phyloP scores from a whole-genome alignment of 1,140 invertebrate genomes.

The Aculops lycopersici region DNA sequence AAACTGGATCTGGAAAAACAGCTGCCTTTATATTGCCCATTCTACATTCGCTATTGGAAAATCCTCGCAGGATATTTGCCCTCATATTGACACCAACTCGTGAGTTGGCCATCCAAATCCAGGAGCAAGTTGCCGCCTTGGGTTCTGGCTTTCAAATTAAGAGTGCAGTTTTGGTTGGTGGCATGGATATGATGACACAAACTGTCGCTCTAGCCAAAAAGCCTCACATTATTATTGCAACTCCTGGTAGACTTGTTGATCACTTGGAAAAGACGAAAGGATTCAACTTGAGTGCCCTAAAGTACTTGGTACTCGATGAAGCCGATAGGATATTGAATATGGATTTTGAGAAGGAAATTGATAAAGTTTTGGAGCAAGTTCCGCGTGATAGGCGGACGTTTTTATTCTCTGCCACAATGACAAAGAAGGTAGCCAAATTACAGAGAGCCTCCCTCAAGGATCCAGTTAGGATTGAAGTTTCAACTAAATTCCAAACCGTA shows the following conservation, averaged over 20 bases:
- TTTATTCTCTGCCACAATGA: conserved; percentile 90
- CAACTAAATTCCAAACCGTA: conserved; percentile 87
- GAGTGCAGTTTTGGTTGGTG: conserved; percentile 78
- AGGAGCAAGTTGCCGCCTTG: conserved; percentile 24
- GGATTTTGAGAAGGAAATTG: conserved; percentile 80
- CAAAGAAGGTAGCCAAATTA: conserved; percentile 65
- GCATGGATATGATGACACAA: conserved; percentile 88
- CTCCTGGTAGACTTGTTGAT: conserved; percentile 56
- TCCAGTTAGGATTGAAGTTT: conserved; percentile 78
- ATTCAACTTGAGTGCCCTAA: conserved; percentile 51
- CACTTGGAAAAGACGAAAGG: conserved; percentile 77
- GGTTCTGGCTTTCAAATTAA: conserved; percentile 54
- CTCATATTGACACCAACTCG: conserved; percentile 76
- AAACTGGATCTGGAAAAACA: conserved; percentile 88
- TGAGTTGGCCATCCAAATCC: conserved; percentile 48
- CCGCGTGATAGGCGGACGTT: conserved; percentile 45
- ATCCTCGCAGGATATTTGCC: conserved; percentile 71
- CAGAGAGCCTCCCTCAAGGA: conserved; percentile 61
- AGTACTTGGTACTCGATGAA: conserved; percentile 80
- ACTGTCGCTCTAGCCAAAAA: conserved; percentile 61
- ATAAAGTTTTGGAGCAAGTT: conserved; percentile 72
- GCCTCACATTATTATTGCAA: conserved; percentile 74
- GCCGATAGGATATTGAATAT: conserved; percentile 77
- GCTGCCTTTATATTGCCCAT: conserved; percentile 87
- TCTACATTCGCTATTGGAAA: conserved; percentile 52